phyloP scores from a whole-genome alignment of 2,113 vertebrate species.

The Neogobius melanostomus region DNA sequence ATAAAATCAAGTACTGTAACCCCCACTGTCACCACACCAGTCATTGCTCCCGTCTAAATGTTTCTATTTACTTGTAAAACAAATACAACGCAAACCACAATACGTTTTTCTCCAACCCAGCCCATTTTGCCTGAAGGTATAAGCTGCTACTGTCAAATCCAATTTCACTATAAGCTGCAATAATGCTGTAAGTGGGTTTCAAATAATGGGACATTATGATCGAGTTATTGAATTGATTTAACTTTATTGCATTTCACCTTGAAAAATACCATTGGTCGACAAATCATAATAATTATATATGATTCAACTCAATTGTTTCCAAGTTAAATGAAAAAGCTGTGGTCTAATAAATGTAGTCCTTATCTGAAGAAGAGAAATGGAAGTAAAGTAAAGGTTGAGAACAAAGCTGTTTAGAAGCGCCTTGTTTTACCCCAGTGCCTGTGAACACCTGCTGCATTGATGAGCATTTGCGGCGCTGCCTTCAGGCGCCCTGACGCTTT shows the following conservation, averaged over 20 bases:
- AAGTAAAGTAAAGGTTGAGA: background rate
- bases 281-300: background rate
- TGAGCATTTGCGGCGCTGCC: background rate
- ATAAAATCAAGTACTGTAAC: no score
- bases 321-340: background rate
- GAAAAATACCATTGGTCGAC: background rate
- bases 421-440: background rate
- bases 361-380: background rate
- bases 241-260: background rate
- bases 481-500: conserved; percentile 2
- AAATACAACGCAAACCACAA: no score
- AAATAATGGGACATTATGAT: background rate
- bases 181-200: no score
- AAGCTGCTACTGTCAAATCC: background rate
- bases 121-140: no score
- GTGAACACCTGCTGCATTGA: conserved; percentile 1
- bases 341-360: background rate
- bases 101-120: no score
- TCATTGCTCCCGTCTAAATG: no score
- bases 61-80: no score
- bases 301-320: background rate
- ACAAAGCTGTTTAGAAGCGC: conserved; percentile 3
- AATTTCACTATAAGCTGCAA: no score
- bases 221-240: conserved; percentile 1
- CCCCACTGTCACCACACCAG: no score